Base-by-base conservation (phyloP, 2,888 invertebrate species). In the Mechanitis mazaeus region DNA sequence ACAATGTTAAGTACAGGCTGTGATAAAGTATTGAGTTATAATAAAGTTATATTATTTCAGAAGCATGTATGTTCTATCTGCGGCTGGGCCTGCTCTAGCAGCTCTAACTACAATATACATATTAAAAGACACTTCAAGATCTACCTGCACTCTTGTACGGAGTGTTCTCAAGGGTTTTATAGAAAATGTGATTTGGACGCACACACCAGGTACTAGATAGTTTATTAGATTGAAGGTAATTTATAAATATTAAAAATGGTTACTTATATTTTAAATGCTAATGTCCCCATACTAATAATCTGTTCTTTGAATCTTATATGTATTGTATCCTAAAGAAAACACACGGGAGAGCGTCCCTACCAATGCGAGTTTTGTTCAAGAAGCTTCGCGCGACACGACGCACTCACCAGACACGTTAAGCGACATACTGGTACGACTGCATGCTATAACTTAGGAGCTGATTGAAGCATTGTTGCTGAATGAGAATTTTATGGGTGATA, bases 161-260 rank as follows among this genome's bases (percentile, higher is more conserved):
- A 75, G 0, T 91, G 91, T 58, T 75, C 75, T 1, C 81, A 76
- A 65, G 85, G 85, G 0, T 90, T 84, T 68, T 81, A 81, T 54
- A 77, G 83, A 12, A 69, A 66, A 3, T 64, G 72, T 1, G 87
- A 89, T 33, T 72, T 85, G 47, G 70, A 63, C 1, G 33, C 65
- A 1, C 90, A 90, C 64, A 74, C 79, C 72, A 77, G 80, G 88
- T 83, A 65, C 35, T 35, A 35, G 4, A 35, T 35, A 4, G 5
- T 35, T 4, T 35, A 35, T 35, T 35, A 35, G 2, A 5, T 35
- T 35, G 6, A 35, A 35, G 35, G 6, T 5, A 35, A 2, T 35
- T 5, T 3, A 35, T 3, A 20, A 5, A 12, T 46, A 20, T 12
- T 46, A n/a, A 12, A 12, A 46, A 46, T n/a, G 20, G 20, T 20